Conservation (phyloP, 2,888 invertebrate genomes). For the Sclerodermus sp. region DNA sequence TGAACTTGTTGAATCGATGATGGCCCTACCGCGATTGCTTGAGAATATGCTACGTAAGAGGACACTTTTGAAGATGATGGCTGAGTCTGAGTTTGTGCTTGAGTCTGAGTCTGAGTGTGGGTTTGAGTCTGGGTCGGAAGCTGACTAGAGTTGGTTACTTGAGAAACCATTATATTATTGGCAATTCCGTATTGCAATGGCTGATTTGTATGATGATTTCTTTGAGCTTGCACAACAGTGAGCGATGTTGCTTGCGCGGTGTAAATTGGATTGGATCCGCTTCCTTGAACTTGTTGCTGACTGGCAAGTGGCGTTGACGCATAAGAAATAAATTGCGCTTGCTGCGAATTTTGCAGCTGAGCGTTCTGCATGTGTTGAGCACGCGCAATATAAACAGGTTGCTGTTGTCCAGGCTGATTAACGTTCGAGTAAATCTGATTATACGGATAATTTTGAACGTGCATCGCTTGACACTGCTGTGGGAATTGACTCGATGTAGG, state of each 20-base stretch:
- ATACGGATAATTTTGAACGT: constrained; percentile 45
- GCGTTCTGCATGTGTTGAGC: constrained; percentile 33
- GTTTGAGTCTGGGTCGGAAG: constrained; percentile 6
- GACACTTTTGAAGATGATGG: constrained; percentile 24
- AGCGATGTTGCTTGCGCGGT: constrained; percentile 46
- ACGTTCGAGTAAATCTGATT: constrained; percentile 52
- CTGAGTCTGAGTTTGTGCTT: no score
- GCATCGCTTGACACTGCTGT: constrained; percentile 38
- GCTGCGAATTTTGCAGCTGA: constrained; percentile 31
- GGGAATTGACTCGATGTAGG: constrained; percentile 18
- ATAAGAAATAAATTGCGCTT: constrained; percentile 29
- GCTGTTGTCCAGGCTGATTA: constrained; percentile 30
- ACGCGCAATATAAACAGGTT: constrained; percentile 33
- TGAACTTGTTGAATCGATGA: background rate
- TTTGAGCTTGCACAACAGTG: constrained; percentile 44
- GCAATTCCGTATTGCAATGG: constrained; percentile 26
- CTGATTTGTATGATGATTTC: constrained; percentile 35
- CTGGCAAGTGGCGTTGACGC: constrained; percentile 27
- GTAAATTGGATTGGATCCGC: constrained; percentile 36
- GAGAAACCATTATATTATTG: constrained; percentile 13
- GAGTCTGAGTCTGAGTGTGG: no score
- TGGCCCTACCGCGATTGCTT: background rate
- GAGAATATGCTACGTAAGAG: constrained; percentile 31
- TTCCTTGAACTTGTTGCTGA: constrained; percentile 25
- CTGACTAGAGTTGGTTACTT: constrained; percentile 15